Percentiles rank a stretch among this genome's conserved stretches.
These are phyloP conservation scores for Cepaea hortensis DNA, from an alignment of 2,888 invertebrate genomes.

Conservation along the genomic window DNA sequence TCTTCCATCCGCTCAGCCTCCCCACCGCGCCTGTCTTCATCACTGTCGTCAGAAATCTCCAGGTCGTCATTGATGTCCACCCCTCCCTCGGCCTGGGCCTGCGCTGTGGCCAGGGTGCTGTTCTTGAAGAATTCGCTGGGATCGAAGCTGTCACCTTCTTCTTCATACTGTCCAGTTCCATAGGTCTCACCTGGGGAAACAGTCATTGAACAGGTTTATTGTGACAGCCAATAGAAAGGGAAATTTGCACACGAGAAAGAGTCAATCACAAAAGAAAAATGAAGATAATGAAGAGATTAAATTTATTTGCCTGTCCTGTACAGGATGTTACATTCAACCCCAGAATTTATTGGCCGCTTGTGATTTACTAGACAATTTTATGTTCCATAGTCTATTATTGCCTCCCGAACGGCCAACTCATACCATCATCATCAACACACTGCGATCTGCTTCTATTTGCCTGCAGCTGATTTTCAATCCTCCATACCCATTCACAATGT, in stretches of 20 bases:
- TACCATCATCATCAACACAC: no score
- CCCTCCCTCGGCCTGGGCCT: slow-evolving; percentile 56
- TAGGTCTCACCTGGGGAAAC: slow-evolving; percentile 16
- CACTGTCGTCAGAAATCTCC: slow-evolving; percentile 83
- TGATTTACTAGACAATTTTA: no score
- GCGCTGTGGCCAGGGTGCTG: slow-evolving; percentile 65
- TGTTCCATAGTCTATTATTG: no score
- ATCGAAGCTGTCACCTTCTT: slow-evolving; percentile 66
- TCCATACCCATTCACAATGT: no score
- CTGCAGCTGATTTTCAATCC: no score
- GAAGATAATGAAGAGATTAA: no score
- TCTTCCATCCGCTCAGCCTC: slow-evolving; percentile 81
- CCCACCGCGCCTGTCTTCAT: slow-evolving; percentile 79
- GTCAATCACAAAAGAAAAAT: no score
- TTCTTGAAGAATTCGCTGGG: slow-evolving; percentile 71
- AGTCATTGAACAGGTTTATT: background rate
- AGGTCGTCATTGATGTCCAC: slow-evolving; percentile 84
- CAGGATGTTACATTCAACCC: no score
- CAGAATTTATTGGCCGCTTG: no score
- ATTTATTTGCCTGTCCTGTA: no score
- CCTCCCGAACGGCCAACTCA: no score
- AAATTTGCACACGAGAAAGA: background rate
- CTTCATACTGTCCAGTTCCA: slow-evolving; percentile 54
- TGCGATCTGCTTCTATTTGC: no score
- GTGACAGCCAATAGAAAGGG: background rate